phyloP scores from a whole-genome alignment of 2,888 invertebrate genomes.

The Drosophila robusta region DNA sequence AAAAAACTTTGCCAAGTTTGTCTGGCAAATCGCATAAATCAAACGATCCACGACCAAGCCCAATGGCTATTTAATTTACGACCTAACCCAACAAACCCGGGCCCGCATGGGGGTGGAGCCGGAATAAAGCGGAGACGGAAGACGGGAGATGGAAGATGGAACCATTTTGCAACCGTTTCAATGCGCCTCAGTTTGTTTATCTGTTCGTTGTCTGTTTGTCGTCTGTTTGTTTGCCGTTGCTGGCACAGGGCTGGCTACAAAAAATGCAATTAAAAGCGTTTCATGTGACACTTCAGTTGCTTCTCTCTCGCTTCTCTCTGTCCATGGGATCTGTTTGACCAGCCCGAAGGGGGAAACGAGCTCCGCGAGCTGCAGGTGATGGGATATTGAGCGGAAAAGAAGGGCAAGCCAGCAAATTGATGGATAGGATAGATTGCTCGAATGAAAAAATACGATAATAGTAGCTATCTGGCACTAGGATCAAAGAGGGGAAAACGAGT shows the following conservation, averaged over 20 bases:
- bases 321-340: slow-evolving; percentile 23
- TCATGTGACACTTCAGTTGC: slow-evolving; percentile 70
- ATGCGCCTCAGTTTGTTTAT: slow-evolving; percentile 44
- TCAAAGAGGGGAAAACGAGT: neutral
- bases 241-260: slow-evolving; percentile 40
- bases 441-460: slow-evolving; percentile 49
- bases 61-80: slow-evolving; percentile 73
- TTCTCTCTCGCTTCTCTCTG: slow-evolving; percentile 3
- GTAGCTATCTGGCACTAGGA: slow-evolving; percentile 39
- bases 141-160: slow-evolving; percentile 18
- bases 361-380: slow-evolving; percentile 37
- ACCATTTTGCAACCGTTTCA: slow-evolving; percentile 51
- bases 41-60: slow-evolving; percentile 49
- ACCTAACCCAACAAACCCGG: slow-evolving; percentile 15
- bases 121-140: neutral
- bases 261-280: slow-evolving; percentile 74
- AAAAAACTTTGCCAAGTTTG: slow-evolving; percentile 43
- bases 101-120: neutral
- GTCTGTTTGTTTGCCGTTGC: slow-evolving; percentile 43
- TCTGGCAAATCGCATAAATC: slow-evolving; percentile 47
- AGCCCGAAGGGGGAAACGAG: slow-evolving; percentile 7
- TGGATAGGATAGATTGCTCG: slow-evolving; percentile 48
- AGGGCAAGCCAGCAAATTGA: slow-evolving; percentile 32
- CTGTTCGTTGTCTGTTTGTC: slow-evolving; percentile 24
- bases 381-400: slow-evolving; percentile 20